A percentile compares a stretch with the other conserved stretches of the same genome.
phyloP scores from a whole-genome alignment of 2,797 vertebrate genomes.

The Sarcophilus harrisii region DNA sequence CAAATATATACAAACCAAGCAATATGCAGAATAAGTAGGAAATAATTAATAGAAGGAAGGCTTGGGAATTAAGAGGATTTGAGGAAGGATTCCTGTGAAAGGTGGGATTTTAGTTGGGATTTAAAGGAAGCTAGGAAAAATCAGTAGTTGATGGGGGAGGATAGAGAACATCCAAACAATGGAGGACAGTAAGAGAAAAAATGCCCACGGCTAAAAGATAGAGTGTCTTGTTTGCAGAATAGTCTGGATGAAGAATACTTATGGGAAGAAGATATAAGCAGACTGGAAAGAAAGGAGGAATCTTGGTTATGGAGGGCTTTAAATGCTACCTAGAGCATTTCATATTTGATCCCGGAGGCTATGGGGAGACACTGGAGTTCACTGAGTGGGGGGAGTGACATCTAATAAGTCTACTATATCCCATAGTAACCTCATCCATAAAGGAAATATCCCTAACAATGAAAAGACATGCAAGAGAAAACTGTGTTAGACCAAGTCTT shows the following conservation, averaged over 20 bases:
- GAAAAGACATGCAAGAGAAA: constrained; percentile 13
- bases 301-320: not conserved
- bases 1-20: not conserved
- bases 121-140: not conserved
- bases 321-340: not conserved
- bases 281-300: not conserved
- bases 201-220: not conserved
- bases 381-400: not conserved
- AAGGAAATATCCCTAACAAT: not conserved
- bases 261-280: not conserved
- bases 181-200: not conserved
- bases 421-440: not conserved
- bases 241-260: not conserved
- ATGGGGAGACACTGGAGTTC: not conserved
- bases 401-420: not conserved
- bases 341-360: not conserved
- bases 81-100: not conserved
- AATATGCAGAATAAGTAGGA: not conserved
- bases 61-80: not conserved
- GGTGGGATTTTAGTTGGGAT: not conserved
- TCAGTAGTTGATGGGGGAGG: not conserved
- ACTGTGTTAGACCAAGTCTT: constrained; percentile 30
- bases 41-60: not conserved
- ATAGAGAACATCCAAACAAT: not conserved
- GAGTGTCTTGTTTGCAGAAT: not conserved